These are phyloP conservation scores for Dermatemys mawii DNA, from an alignment of 2,113 vertebrate species.

Conservation along the genomic window DNA sequence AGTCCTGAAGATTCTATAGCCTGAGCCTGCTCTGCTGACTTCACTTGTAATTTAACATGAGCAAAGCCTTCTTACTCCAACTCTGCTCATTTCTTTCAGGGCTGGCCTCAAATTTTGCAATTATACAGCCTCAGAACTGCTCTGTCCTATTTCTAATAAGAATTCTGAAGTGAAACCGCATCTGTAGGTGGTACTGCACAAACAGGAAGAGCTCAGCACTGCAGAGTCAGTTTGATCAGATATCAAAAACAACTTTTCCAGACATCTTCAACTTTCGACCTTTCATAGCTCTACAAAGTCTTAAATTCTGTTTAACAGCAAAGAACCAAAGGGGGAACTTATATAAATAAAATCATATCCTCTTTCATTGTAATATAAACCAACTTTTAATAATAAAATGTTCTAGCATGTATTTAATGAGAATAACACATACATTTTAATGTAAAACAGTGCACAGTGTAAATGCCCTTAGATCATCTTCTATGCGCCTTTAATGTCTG, in stretches of 20 bases:
- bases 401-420: slow-evolving; percentile 56
- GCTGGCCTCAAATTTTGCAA: neutral
- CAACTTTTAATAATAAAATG: slow-evolving; percentile 77
- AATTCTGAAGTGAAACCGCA: neutral
- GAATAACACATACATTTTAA: slow-evolving; percentile 61
- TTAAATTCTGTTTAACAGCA: neutral
- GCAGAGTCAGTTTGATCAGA: neutral
- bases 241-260: neutral
- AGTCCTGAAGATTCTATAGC: neutral
- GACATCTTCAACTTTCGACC: neutral
- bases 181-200: neutral
- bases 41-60: neutral
- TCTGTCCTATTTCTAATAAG: neutral
- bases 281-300: neutral
- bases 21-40: neutral
- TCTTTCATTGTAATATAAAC: slow-evolving; percentile 70
- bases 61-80: neutral
- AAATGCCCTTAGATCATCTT: neutral
- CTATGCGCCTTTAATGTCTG: neutral
- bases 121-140: neutral
- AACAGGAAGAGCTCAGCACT: neutral
- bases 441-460: slow-evolving; percentile 66
- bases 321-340: neutral
- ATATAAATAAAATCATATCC: slow-evolving; percentile 37
- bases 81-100: neutral